Evolutionary conservation across 2,888 invertebrate genomes (phyloP), one percentile per base, ranked within the genome.

Genomic region (Philonicus albiceps): DNA sequence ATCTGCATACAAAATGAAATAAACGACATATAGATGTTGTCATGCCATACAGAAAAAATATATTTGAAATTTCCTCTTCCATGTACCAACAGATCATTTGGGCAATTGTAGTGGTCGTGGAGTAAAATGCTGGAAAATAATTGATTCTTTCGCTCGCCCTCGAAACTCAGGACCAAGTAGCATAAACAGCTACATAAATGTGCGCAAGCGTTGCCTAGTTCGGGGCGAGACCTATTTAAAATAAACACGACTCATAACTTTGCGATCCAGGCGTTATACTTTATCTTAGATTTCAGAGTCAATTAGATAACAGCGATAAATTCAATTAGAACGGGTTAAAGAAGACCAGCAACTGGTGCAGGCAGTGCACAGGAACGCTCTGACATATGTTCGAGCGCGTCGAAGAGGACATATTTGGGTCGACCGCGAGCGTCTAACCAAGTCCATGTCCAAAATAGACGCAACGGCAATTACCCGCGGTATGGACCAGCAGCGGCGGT

Each of bases 231-330:
- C 34, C 64, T 64, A 19, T 37, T 83, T 83, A 27, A 83, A 83
- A 22, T 37, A 83, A 83, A 34, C 83, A 53, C 22, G 43, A 78
- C 4, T 31, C 53, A 81, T 30, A 49, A 81, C 30, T 81, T 55
- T 55, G 30, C 81, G 83, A 37, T 37, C 11, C 13, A 22, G 83
- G 83, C 72, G 55, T 64, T 11, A 83, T 37, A 83, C 64, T 83
- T 83, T 83, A 83, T 83, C 64, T 72, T n/a, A 37, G 22, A 55
- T 64, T 72, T 72, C 34, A 22, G 72, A 83, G 34, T 83, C 83
- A 83, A 83, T 83, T 40, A 83, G 64, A 64, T 64, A 83, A 83
- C 64, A 37, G 64, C 64, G 64, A 64, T 83, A 64, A 83, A 83
- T 72, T 83, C 83, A 83, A 55, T 64, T 83, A 64, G 64, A 64